These are phyloP conservation scores for Napeogenes sylphis DNA, from an alignment of 2,888 invertebrate genomes.

Conservation along the genomic window DNA sequence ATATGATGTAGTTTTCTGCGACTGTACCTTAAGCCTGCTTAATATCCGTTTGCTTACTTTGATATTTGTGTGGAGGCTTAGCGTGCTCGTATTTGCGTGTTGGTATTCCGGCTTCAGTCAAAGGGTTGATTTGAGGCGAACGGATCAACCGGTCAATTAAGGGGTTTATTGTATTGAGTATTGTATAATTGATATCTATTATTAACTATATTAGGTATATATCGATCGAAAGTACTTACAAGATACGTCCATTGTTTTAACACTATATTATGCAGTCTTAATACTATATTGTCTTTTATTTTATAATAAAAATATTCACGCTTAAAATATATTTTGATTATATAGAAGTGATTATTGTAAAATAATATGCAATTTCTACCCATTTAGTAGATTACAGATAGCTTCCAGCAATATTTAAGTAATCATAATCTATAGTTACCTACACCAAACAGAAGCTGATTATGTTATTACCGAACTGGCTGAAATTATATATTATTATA, in stretches of 20 bases:
- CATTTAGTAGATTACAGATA: no score
- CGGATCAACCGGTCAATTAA: conserved; percentile 62
- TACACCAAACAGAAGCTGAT: no score
- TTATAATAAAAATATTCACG: no score
- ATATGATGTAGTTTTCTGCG: conserved; percentile 25
- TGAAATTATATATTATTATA: conserved; percentile 7
- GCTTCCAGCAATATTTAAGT: no score
- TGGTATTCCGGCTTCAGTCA: conserved; percentile 47
- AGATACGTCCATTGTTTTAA: not conserved
- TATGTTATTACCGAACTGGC: not conserved
- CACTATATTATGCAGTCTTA: not conserved
- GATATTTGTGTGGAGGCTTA: conserved; percentile 67
- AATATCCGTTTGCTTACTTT: conserved; percentile 65
- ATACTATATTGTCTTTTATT: no score
- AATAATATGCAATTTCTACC: no score
- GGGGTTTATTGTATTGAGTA: conserved; percentile 38
- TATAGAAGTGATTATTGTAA: no score
- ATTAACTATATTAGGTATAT: not conserved
- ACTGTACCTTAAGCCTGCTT: conserved; percentile 57
- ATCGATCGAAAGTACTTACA: not conserved
- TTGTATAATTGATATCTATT: conserved; percentile 10
- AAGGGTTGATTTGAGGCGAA: conserved; percentile 54
- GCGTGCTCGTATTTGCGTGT: conserved; percentile 55
- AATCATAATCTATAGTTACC: no score
- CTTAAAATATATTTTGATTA: no score